Evolutionary conservation across 2,113 vertebrate species (phyloP), one percentile per base, ranked within the genome.

Genomic region (Dicaeum eximium): DNA sequence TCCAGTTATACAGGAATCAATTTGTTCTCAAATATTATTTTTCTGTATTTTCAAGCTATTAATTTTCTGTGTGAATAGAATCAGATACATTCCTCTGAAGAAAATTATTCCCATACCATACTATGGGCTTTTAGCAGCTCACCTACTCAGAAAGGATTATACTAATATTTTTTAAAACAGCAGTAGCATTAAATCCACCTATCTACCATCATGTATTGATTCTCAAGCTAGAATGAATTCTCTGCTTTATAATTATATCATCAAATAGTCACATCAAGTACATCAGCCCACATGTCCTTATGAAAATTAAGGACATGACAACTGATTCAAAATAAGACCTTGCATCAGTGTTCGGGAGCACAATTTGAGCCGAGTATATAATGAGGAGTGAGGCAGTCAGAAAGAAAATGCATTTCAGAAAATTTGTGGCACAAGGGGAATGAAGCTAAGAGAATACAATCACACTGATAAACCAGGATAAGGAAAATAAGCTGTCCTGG

Each of bases 271-370:
- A 87, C 15, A 96, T 72, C 70, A 94, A 87, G 70, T 90, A 87
- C 1, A 0, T 67, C 70, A 95, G 53, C 44, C 78, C 40, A 69
- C 50, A 80, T 15, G 25, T 65, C 80, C 75, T 65, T 70, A 77
- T 10, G 16, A 93, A 92, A 95, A 93, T 80, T 87, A 82, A 90
- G 74, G 78, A 87, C 89, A 89, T 67, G 60, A 84, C 51, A 94
- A 85, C 45, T 3, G 1, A 54, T 86, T 93, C 81, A 92, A 94
- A 96, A 31, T 37, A 79, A 93, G 78, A 90, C 51, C 48, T 75
- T 53, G 31, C n/a, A 71, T 60, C 38, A 75, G 28, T 38, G 74
- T 74, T 91, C 35, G 69, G 12, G 82, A 81, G 73, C 77, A 67
- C 62, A 81, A 79, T 89, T 87, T 72, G 18, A 82, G 21, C 17